A percentile compares a stretch with the other conserved stretches of the same genome.
phyloP scores from a whole-genome alignment of 2,888 invertebrate genomes.

The Caenorhabditis angaria region DNA sequence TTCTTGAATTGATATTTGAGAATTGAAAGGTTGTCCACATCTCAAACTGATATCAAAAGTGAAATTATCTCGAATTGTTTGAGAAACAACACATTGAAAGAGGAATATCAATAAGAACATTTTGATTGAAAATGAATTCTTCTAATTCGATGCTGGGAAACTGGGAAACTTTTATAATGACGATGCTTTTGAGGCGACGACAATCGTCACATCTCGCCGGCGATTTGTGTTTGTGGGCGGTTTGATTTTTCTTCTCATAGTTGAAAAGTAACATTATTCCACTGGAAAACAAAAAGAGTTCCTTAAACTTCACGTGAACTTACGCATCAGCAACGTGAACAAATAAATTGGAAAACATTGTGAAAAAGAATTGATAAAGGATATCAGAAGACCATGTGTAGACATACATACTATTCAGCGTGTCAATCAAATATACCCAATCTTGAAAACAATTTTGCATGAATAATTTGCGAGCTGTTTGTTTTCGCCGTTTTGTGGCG shows the following conservation, averaged over 20 bases:
- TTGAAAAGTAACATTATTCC: slow-evolving; percentile 37
- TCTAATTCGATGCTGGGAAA: too few species aligned
- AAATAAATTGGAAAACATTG: slow-evolving; percentile 37
- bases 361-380: slow-evolving; percentile 36
- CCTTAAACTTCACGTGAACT: slow-evolving; percentile 6
- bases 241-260: slow-evolving; percentile 24
- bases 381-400: slow-evolving; percentile 21
- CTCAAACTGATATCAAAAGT: neutral
- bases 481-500: slow-evolving; percentile 21
- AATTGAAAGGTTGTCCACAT: neutral
- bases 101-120: too few species aligned
- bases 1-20: neutral
- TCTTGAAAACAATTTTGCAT: slow-evolving; percentile 41
- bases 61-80: neutral
- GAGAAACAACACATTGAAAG: too few species aligned
- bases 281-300: slow-evolving; percentile 9
- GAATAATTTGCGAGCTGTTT: slow-evolving; percentile 24
- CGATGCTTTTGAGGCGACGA: neutral
- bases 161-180: too few species aligned
- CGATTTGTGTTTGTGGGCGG: neutral
- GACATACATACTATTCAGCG: slow-evolving; percentile 43
- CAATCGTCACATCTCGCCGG: neutral
- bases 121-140: too few species aligned
- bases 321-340: slow-evolving; percentile 39
- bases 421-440: slow-evolving; percentile 35